Base-by-base conservation (phyloP, 2,113 vertebrate genomes). In the Sprattus sprattus region DNA sequence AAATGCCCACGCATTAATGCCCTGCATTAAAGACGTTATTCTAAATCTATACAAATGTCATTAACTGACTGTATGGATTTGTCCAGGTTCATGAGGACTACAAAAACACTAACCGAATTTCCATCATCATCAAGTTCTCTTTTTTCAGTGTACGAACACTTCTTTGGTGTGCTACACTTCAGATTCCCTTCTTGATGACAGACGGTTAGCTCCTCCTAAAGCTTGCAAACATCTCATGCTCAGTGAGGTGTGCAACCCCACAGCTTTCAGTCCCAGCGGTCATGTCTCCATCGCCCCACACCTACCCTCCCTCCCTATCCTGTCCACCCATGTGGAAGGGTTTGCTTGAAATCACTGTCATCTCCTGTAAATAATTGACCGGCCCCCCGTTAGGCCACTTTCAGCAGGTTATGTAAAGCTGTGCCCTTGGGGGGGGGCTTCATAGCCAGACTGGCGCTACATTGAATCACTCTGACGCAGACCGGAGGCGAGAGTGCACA, bases 331-430 rank as follows among this genome's bases (percentile, higher is more conserved):
- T 75, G 46, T 60, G 84, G 80, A 67, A 46, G 50, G 50, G 28
- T 80, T 28, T 28, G 18, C 11, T 3, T 50, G 71, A 81, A 28
- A 82, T 84, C 83, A 82, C 80, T 84, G 83, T 25, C 83, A 45
- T 84, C 83, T 84, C 54, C 83, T 25, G 11, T 78, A 39, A 78
- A 78, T 78, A 78, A 78, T 78, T 78, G 71, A 78, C 28, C 0
- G 71, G 11, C 71, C 2, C 11, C 11, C 9, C 10, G 39, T 78
- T 39, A 32, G 25, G 9, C 28, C 1, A 11, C 28, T 39, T 32
- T 78, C 28, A 78, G 71, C 13, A 2, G 28, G 28, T 39, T 78
- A 39, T 15, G 71, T 78, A 3, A 75, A 10, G 32, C 28, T 78
- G 39, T 39, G 9, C 71, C 15, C 71, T 32, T 16, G 71, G 16